Percentiles rank a stretch among this genome's conserved stretches.
Conservation (phyloP, 1,140 invertebrate species). For the Drosophila tristis region DNA sequence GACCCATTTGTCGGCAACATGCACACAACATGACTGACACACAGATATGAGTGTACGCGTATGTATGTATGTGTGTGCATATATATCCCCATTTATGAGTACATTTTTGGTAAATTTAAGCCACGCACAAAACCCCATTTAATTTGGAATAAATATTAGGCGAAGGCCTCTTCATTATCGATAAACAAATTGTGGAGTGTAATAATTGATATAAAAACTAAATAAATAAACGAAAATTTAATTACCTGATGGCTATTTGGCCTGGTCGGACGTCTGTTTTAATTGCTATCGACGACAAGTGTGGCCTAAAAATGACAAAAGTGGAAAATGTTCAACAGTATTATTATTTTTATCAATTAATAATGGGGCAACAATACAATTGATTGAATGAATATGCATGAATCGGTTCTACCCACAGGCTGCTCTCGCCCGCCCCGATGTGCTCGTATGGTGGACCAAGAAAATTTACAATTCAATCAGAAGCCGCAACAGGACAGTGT, state of each 20-base stretch:
- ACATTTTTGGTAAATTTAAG: slow-evolving; percentile 26
- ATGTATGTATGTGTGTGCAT: too few species aligned
- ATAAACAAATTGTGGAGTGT: slow-evolving; percentile 19
- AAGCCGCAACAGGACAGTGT: slow-evolving; percentile 54
- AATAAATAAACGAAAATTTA: slow-evolving; percentile 59
- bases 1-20: slow-evolving; percentile 11
- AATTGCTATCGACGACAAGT: slow-evolving; percentile 34
- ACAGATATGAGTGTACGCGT: neutral
- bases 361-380: slow-evolving; percentile 30
- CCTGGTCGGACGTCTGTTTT: slow-evolving; percentile 28
- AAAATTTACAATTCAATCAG: slow-evolving; percentile 72
- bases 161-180: slow-evolving; percentile 23
- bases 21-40: neutral
- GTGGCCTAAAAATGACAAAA: slow-evolving; percentile 52
- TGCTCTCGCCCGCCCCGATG: too few species aligned
- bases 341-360: slow-evolving; percentile 32
- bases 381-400: neutral
- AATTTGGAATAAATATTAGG: slow-evolving; percentile 15
- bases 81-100: neutral
- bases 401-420: neutral
- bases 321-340: slow-evolving; percentile 9
- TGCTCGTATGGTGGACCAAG: slow-evolving; percentile 17
- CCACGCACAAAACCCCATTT: slow-evolving; percentile 24
- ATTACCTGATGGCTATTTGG: slow-evolving; percentile 64
- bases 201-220: slow-evolving; percentile 43